Conservation (phyloP, 2,888 invertebrate species). For the Leucoma salicis region DNA sequence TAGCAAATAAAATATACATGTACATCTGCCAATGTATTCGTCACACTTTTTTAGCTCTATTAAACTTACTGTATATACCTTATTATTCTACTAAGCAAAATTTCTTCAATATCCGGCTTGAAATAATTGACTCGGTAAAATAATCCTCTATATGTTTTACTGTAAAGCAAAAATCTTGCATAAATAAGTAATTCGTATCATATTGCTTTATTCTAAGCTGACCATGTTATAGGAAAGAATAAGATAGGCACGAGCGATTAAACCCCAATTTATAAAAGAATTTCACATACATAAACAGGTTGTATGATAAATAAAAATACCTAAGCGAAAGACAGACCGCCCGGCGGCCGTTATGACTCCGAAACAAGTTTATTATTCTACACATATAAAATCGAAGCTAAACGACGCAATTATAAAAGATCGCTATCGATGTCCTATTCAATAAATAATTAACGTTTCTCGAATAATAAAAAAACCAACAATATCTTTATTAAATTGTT, state of each 20-base stretch:
- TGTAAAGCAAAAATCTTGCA: no score
- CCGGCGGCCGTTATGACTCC: conserved; percentile 29
- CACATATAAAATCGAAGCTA: conserved; percentile 13
- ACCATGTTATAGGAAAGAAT: background rate
- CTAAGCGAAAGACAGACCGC: conserved; percentile 28
- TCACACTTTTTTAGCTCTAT: no score
- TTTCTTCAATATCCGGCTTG: no score
- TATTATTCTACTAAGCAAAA: no score
- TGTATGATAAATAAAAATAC: background rate
- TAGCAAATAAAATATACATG: no score
- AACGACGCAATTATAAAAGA: conserved; percentile 21
- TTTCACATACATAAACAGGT: background rate
- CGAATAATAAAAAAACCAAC: conserved; percentile 9
- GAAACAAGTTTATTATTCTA: conserved; percentile 15
- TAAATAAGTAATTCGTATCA: no score
- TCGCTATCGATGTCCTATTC: conserved; percentile 1
- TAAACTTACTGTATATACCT: no score
- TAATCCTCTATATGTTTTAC: no score
- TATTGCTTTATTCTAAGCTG: background rate
- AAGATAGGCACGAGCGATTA: no score
- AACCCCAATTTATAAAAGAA: background rate
- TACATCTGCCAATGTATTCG: no score
- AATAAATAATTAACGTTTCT: conserved; percentile 8
- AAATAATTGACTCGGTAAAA: no score
- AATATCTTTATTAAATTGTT: background rate